Conservation (phyloP, 2,113 vertebrate genomes). For the Papio anubis region DNA sequence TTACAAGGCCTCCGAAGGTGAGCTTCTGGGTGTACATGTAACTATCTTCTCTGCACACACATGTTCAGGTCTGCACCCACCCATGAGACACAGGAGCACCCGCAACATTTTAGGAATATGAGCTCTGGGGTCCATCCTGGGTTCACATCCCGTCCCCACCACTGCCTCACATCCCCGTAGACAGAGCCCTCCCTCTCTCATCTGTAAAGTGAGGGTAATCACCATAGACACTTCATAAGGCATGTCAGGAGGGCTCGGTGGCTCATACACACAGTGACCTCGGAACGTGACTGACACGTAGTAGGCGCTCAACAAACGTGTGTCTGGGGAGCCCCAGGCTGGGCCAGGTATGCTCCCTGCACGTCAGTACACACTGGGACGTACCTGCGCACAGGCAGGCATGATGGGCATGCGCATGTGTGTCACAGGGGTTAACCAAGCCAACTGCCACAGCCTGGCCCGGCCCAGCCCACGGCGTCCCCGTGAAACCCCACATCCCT, state of each 20-base stretch:
- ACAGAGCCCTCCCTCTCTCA: not conserved
- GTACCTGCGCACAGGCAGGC: accelerated
- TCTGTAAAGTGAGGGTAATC: not conserved
- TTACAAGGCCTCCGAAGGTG: not conserved
- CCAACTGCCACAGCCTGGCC: accelerated
- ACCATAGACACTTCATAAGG: not conserved
- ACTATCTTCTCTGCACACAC: not conserved
- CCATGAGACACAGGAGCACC: not conserved
- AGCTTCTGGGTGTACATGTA: not conserved
- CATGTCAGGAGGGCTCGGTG: not conserved
- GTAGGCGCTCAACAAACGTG: not conserved
- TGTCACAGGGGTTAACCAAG: not conserved
- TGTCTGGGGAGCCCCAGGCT: not conserved
- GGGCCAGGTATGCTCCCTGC: accelerated
- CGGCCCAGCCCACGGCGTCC: not conserved
- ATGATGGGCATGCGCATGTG: accelerated
- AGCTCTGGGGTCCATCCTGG: not conserved
- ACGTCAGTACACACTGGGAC: accelerated
- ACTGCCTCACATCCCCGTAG: too few species aligned
- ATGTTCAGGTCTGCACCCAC: not conserved
- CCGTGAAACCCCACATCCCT: not conserved
- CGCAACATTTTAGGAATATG: not conserved
- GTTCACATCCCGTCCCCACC: not conserved
- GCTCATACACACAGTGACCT: not conserved
- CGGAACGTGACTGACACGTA: not conserved